Evolutionary conservation across 2,113 vertebrate species (phyloP).

Genomic region (Sander vitreus): DNA sequence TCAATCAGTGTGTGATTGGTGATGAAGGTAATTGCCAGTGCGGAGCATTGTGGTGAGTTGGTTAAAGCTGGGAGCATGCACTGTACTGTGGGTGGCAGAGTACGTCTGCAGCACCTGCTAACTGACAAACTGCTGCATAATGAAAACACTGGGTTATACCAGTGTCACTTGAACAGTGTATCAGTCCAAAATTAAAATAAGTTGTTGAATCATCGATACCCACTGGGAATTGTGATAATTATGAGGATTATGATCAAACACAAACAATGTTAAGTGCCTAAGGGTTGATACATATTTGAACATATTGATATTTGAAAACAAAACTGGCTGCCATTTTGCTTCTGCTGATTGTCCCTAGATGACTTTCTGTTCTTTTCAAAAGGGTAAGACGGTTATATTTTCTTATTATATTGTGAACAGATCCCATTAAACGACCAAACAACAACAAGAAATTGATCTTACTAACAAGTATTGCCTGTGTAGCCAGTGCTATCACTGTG

Average conservation of each 20-base stretch:
- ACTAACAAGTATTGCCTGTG: background rate
- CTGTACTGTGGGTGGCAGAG: constrained; percentile 11
- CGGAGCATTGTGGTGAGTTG: constrained; percentile 36
- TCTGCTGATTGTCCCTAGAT: background rate
- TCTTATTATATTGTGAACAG: background rate
- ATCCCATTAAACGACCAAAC: background rate
- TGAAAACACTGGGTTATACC: background rate
- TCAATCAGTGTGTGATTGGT: constrained; percentile 73
- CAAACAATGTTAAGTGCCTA: background rate
- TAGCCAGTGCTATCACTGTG: background rate
- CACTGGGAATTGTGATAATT: background rate
- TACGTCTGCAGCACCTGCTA: constrained; percentile 34
- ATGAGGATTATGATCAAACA: constrained; percentile 5
- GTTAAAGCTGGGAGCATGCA: constrained; percentile 14
- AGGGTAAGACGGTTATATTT: background rate
- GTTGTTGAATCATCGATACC: background rate
- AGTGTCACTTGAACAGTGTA: background rate
- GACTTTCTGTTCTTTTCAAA: background rate
- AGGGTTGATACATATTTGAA: background rate
- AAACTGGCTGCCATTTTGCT: background rate
- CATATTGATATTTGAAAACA: constrained; percentile 13
- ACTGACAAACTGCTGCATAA: background rate
- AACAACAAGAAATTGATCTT: background rate
- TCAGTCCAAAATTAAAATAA: constrained; percentile 9
- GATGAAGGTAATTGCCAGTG: constrained; percentile 69